Conservation (phyloP, 2,888 invertebrate genomes). For the Bursaphelenchus okinawaensis region DNA sequence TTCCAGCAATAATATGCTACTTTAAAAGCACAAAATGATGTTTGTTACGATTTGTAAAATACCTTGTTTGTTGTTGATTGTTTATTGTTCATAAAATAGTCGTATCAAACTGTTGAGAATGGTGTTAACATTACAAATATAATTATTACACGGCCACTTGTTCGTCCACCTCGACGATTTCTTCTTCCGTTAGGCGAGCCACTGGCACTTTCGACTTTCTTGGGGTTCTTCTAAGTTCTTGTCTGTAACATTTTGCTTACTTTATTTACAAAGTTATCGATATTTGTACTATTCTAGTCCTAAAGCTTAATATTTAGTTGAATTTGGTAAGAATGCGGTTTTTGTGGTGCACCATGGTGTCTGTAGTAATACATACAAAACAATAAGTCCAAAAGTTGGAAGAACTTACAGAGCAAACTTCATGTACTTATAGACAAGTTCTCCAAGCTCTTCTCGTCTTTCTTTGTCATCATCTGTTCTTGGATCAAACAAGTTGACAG, state of each 20-base stretch:
- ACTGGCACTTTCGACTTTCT: slow-evolving; percentile 15
- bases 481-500: slow-evolving; percentile 15
- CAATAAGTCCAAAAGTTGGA: background rate
- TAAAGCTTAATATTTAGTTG: too few relatives aligned
- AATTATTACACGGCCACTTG: background rate
- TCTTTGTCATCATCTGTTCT: slow-evolving; percentile 17
- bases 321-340: too few relatives aligned
- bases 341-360: too few relatives aligned
- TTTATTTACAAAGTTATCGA: too few relatives aligned
- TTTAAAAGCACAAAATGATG: too few relatives aligned
- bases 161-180: background rate
- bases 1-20: too few relatives aligned
- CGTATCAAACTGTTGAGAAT: background rate
- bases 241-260: slow-evolving; percentile 9
- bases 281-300: too few relatives aligned
- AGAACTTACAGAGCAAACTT: slow-evolving; percentile 24
- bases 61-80: background rate
- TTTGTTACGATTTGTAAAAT: too few relatives aligned
- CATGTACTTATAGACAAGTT: slow-evolving; percentile 17
- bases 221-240: slow-evolving; percentile 18
- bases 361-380: background rate
- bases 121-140: slow-evolving; percentile 7
- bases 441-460: slow-evolving; percentile 20
- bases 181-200: background rate
- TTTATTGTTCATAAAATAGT: background rate